phyloP scores from a whole-genome alignment of 1,140 invertebrate genomes.

The Drosophila nebulosa region DNA sequence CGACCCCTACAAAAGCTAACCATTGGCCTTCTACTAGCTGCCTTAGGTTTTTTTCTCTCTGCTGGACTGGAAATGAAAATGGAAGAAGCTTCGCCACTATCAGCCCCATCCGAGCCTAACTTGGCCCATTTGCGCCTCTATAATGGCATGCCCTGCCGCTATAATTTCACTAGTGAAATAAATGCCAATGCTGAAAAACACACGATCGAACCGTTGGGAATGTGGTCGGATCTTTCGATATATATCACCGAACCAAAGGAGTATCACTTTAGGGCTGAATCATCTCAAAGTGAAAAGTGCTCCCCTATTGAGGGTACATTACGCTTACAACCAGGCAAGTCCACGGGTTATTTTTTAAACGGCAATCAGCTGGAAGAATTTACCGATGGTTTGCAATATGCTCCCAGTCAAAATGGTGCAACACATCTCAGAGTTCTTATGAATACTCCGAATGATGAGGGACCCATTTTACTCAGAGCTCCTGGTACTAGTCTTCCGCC shows the following conservation, averaged over 20 bases:
- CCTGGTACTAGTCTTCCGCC: not conserved
- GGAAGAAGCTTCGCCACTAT: conserved; percentile 85
- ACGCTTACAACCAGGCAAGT: conserved; percentile 58
- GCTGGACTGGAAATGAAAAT: conserved; percentile 90
- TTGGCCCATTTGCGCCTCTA: conserved; percentile 86
- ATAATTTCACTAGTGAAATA: conserved; percentile 44
- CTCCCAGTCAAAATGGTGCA: not conserved
- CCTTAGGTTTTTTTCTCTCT: conserved; percentile 92
- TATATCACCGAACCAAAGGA: conserved; percentile 3
- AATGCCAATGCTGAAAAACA: not conserved
- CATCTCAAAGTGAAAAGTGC: conserved; percentile 22
- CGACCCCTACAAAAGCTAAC: conserved; percentile 89
- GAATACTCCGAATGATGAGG: conserved; percentile 45
- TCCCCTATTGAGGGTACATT: conserved; percentile 37
- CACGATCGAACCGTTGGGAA: conserved; percentile 37
- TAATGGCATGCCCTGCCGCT: conserved; percentile 84
- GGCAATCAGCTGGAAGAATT: conserved; percentile 44
- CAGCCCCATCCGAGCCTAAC: conserved; percentile 81
- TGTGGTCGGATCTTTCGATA: conserved; percentile 59
- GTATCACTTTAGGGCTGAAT: conserved; percentile 30
- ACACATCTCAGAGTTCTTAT: conserved; percentile 50
- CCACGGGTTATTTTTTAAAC: conserved; percentile 81
- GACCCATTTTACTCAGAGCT: conserved; percentile 27
- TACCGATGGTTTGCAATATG: conserved; percentile 47
- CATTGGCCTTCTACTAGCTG: conserved; percentile 92